phyloP scores from a whole-genome alignment of 2,797 vertebrate genomes.

The Gambusia yucatana region DNA sequence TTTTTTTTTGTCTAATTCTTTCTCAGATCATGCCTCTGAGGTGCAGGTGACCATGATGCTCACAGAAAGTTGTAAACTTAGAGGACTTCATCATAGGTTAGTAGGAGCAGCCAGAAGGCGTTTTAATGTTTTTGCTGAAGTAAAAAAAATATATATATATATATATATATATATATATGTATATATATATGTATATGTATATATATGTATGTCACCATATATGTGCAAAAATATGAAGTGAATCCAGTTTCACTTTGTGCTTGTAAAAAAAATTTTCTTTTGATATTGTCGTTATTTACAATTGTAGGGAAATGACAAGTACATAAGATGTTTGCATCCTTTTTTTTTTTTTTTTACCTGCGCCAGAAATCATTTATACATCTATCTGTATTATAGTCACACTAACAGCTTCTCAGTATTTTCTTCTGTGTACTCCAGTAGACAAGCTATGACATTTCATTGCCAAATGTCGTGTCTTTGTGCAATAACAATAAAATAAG shows the following conservation, averaged over 20 bases:
- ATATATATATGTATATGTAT: no score
- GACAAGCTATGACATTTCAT: no score
- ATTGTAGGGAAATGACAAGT: background rate
- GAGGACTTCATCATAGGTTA: conserved; percentile 98
- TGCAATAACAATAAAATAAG: no score
- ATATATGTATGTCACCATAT: no score
- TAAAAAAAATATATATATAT: background rate
- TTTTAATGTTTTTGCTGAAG: background rate
- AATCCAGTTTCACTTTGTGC: background rate
- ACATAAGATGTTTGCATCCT: background rate
- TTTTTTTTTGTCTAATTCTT: conserved; percentile 23
- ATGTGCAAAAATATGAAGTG: background rate
- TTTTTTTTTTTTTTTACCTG: background rate
- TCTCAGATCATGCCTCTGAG: conserved; percentile 94
- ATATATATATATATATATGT: no score
- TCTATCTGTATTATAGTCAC: no score
- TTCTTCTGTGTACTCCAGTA: no score
- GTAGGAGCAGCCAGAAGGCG: conserved; percentile 22
- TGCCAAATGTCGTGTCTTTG: no score
- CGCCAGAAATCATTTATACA: no score
- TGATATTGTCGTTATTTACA: background rate
- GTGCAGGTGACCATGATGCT: conserved; percentile 99
- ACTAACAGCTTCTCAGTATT: no score
- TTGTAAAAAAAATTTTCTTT: background rate
- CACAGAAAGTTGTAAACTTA: conserved; percentile 97